These are phyloP conservation scores for Chondrosia reniformis DNA, from an alignment of 37 sponge, comb jelly and placozoan genomes.

Conservation along the genomic window DNA sequence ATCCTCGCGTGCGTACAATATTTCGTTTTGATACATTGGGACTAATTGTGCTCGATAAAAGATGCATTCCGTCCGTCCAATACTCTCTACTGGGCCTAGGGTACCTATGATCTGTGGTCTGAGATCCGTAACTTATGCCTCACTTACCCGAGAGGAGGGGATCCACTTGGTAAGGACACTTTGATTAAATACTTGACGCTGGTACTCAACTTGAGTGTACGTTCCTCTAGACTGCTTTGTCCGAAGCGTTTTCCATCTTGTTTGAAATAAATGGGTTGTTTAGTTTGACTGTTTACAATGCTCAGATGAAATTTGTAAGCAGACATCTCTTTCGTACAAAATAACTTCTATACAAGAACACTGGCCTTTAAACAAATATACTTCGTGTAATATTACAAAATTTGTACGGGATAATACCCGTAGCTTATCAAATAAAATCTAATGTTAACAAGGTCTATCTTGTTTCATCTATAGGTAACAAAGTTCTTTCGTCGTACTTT, in stretches of 20 bases:
- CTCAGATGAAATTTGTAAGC: background rate
- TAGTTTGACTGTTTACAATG: slow-evolving; percentile 24
- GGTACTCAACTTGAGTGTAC: slow-evolving; percentile 61
- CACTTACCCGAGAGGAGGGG: slow-evolving; percentile 36
- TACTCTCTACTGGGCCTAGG: no score
- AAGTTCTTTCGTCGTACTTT: slow-evolving; percentile 30
- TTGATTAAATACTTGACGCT: slow-evolving; percentile 63
- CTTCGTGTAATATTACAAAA: background rate
- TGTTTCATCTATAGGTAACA: slow-evolving; percentile 11
- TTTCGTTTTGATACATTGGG: no score
- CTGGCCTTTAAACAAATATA: background rate
- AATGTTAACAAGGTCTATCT: no score
- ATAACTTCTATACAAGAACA: background rate
- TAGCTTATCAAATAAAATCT: no score
- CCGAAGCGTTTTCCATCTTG: slow-evolving; percentile 66
- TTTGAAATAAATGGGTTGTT: slow-evolving; percentile 62
- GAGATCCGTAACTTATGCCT: no score
- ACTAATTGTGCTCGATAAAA: no score
- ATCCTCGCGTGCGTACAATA: no score
- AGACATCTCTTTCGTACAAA: background rate
- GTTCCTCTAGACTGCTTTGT: background rate
- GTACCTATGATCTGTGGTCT: no score
- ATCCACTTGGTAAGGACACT: slow-evolving; percentile 44
- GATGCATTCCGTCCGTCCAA: no score
- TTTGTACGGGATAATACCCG: no score